Evolutionary conservation across 2,113 vertebrate genomes (phyloP).

Genomic region (Pontoporia blainvillei): DNA sequence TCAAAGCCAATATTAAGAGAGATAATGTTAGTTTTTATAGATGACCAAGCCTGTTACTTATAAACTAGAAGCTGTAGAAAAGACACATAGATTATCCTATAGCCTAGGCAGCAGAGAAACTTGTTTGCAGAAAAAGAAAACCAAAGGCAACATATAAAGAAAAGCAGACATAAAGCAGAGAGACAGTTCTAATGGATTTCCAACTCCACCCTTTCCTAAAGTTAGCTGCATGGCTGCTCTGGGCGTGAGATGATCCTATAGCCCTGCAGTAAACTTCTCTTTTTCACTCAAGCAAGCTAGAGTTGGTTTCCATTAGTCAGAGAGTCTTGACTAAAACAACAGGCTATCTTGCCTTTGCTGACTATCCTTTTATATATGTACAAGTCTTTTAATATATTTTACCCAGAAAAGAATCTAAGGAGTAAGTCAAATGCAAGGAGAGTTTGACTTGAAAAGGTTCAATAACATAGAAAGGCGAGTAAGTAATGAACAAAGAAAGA

Average conservation of each 20-base stretch:
- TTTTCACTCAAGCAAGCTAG: neutral
- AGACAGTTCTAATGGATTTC: neutral
- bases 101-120: neutral
- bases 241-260: neutral
- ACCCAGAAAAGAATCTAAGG: neutral
- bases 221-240: neutral
- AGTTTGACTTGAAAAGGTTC: neutral
- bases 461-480: neutral
- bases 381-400: neutral
- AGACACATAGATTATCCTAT: neutral
- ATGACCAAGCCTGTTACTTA: neutral
- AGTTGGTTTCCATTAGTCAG: neutral
- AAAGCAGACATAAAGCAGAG: neutral
- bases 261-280: neutral
- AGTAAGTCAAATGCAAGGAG: neutral
- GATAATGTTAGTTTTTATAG: neutral
- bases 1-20: neutral
- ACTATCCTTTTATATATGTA: neutral
- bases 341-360: neutral
- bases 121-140: neutral
- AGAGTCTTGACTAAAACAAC: neutral
- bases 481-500: neutral
- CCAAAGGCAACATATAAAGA: neutral
- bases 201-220: neutral
- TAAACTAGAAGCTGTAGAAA: neutral